Conservation (phyloP, 2,113 vertebrate species). For the Emydura subglobosa region DNA sequence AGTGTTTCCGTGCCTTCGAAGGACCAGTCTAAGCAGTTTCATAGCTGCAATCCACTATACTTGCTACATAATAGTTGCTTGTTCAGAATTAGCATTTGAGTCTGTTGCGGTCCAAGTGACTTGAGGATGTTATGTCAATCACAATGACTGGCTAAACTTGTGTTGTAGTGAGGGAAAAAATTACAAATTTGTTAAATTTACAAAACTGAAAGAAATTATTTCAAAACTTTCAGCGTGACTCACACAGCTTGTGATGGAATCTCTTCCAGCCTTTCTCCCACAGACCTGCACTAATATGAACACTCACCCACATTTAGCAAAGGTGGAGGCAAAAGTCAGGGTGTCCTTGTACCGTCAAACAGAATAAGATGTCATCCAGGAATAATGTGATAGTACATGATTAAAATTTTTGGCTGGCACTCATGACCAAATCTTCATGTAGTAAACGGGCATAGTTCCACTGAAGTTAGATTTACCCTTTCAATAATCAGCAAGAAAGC, state of each 20-base stretch:
- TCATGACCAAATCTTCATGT: not conserved
- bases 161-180: not conserved
- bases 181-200: not conserved
- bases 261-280: rapidly evolving
- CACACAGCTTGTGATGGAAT: rapidly evolving
- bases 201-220: not conserved
- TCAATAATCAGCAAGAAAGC: not conserved
- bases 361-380: not conserved
- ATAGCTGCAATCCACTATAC: rapidly evolving
- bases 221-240: rapidly evolving
- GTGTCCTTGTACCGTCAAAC: not conserved
- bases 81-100: rapidly evolving
- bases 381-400: not conserved
- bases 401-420: not conserved
- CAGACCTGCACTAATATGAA: not conserved
- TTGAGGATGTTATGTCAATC: rapidly evolving
- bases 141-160: not conserved
- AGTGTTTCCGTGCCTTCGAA: not conserved
- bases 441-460: rapidly evolving
- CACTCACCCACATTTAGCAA: not conserved
- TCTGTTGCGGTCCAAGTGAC: not conserved
- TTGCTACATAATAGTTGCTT: not conserved
- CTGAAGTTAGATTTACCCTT: not conserved
- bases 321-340: not conserved
- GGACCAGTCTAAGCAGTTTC: rapidly evolving